A percentile compares a stretch with the other conserved stretches of the same genome.
Evolutionary conservation across 2,888 invertebrate species (phyloP).

Genomic region (Aphelenchoides bicaudatus): DNA sequence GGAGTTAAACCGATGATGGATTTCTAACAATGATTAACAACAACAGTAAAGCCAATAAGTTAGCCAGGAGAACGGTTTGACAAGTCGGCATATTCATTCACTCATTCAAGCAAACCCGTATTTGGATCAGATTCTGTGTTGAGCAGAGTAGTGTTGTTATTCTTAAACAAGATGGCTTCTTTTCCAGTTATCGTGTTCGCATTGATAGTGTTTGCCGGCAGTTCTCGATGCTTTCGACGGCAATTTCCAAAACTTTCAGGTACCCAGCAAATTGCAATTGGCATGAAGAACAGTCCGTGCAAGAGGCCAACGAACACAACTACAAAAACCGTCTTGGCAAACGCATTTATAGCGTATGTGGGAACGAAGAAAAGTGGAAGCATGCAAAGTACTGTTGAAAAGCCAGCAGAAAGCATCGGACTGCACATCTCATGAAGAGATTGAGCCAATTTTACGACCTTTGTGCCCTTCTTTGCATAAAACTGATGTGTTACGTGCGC

Average conservation of each 20-base stretch:
- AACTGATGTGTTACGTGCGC: slow-evolving; percentile 57
- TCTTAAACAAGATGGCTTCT: too few species aligned
- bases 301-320: slow-evolving; percentile 38
- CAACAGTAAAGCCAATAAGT: too few species aligned
- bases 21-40: too few species aligned
- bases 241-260: slow-evolving; percentile 11
- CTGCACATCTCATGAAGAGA: slow-evolving; percentile 52
- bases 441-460: slow-evolving; percentile 42
- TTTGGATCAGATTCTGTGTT: too few species aligned
- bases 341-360: slow-evolving; percentile 59
- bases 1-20: too few species aligned
- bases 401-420: slow-evolving; percentile 50
- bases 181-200: not conserved
- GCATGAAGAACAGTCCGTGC: slow-evolving; percentile 44
- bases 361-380: slow-evolving; percentile 57
- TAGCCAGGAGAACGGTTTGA: too few species aligned
- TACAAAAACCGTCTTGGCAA: slow-evolving; percentile 50
- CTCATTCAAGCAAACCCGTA: too few species aligned
- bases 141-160: too few species aligned
- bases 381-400: slow-evolving; percentile 50
- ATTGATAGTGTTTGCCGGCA: not conserved
- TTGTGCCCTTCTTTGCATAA: slow-evolving; percentile 43
- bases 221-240: not conserved
- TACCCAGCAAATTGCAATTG: slow-evolving; percentile 32
- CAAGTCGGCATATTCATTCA: too few species aligned